A percentile compares a stretch with the other conserved stretches of the same genome.
Conservation (phyloP, 1,140 invertebrate genomes). For the Aphelinus certus region DNA sequence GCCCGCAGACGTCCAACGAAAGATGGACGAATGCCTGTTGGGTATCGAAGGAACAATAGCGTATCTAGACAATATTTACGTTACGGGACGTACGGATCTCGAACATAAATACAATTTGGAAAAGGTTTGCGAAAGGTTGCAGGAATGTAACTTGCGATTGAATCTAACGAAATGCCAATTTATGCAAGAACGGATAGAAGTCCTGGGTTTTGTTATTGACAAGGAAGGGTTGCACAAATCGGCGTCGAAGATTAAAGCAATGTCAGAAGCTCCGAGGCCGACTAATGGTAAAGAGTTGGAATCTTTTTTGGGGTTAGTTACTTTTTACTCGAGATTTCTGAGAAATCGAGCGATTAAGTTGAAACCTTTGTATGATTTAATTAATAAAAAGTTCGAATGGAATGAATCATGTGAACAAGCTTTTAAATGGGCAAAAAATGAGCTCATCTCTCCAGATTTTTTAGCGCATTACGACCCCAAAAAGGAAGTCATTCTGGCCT, state of each 20-base stretch:
- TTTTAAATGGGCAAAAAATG: constrained; percentile 35
- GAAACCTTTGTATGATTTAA: constrained; percentile 40
- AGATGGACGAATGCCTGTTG: constrained; percentile 37
- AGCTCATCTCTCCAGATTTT: constrained; percentile 42
- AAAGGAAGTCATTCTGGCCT: constrained; percentile 37
- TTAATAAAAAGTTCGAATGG: constrained; percentile 30
- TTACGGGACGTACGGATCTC: neutral
- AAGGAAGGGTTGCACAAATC: constrained; percentile 45
- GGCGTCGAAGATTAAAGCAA: neutral
- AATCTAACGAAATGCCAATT: constrained; percentile 40
- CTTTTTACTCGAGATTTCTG: constrained; percentile 4
- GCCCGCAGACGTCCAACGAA: constrained; percentile 36
- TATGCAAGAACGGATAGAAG: constrained; percentile 29
- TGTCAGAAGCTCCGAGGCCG: neutral
- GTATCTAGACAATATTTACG: neutral
- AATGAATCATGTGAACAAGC: constrained; percentile 17
- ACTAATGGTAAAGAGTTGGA: neutral
- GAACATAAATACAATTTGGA: neutral
- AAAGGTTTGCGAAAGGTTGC: constrained; percentile 35
- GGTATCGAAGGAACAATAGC: constrained; percentile 24
- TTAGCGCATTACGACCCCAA: constrained; percentile 45
- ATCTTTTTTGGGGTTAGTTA: constrained; percentile 1
- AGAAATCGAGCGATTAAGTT: neutral
- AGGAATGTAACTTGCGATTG: constrained; percentile 33
- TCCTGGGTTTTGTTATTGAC: constrained; percentile 49